Evolutionary conservation across 2,888 invertebrate species (phyloP).

Genomic region (Lithophane leautieri): DNA sequence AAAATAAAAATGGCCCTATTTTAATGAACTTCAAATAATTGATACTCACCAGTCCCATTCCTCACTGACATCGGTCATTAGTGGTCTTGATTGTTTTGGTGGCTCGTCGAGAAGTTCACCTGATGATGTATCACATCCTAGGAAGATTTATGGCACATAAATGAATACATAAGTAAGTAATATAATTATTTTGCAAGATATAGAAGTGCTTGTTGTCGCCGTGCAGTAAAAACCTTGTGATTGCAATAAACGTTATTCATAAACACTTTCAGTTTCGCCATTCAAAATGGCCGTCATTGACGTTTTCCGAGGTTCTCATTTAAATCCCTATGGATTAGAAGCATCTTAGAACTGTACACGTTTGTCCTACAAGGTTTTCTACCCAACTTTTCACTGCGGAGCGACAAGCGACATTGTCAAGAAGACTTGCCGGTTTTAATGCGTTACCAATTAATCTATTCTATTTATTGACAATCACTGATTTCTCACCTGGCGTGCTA

Average conservation of each 20-base stretch:
- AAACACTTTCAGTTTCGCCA: background rate
- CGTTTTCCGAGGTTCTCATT: background rate
- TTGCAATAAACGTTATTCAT: background rate
- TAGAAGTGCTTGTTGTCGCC: background rate
- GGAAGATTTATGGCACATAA: background rate
- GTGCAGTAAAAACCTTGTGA: background rate
- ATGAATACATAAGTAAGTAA: background rate
- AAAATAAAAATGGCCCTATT: too few relatives aligned
- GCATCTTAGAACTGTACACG: background rate
- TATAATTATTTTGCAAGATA: background rate
- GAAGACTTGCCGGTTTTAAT: background rate
- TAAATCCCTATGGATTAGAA: background rate
- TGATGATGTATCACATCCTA: constrained; percentile 83
- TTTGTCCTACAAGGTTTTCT: background rate
- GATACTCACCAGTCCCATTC: constrained; percentile 86
- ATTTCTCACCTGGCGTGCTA: constrained; percentile 88
- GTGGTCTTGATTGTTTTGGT: constrained; percentile 73
- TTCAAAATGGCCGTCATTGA: background rate
- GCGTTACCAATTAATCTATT: background rate
- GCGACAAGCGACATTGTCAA: too few relatives aligned
- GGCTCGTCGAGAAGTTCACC: constrained; percentile 82
- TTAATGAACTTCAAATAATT: too few relatives aligned
- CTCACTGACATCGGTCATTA: constrained; percentile 80
- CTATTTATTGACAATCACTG: too few relatives aligned
- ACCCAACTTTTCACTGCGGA: background rate